phyloP scores from a whole-genome alignment of 2,797 vertebrate species.

The Melanotaenia parkinsoni region DNA sequence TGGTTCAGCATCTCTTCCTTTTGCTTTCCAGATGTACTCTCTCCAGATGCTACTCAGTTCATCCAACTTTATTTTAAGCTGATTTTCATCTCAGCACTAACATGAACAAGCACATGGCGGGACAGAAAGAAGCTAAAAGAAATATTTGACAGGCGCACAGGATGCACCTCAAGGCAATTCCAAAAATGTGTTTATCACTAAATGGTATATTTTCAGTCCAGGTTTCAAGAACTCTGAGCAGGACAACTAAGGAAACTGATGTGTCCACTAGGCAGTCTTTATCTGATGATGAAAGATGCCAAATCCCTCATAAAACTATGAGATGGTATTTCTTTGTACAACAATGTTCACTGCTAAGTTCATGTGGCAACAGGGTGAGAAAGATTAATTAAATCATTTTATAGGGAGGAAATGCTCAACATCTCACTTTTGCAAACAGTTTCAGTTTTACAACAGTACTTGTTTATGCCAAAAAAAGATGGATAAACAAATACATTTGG shows the following conservation, averaged over 20 bases:
- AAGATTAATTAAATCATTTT: slow-evolving; percentile 22
- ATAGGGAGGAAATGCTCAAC: slow-evolving; percentile 61
- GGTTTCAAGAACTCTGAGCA: slow-evolving; percentile 47
- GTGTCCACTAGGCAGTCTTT: slow-evolving; percentile 56
- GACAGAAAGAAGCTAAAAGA: slow-evolving; percentile 33
- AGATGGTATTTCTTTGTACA: slow-evolving; percentile 59
- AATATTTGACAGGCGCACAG: slow-evolving; percentile 58
- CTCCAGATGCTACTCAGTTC: slow-evolving; percentile 67
- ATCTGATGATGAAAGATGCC: slow-evolving; percentile 58
- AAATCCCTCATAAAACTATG: slow-evolving; percentile 59
- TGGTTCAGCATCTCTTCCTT: slow-evolving; percentile 40
- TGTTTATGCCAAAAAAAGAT: slow-evolving; percentile 26
- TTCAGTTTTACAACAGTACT: slow-evolving; percentile 32
- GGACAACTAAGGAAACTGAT: slow-evolving; percentile 53
- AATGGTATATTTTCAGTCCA: slow-evolving; percentile 51
- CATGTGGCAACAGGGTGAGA: slow-evolving; percentile 36
- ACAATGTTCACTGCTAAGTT: slow-evolving; percentile 36
- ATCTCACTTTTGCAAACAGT: slow-evolving; percentile 49
- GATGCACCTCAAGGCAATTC: slow-evolving; percentile 52
- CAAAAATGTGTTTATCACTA: slow-evolving; percentile 61
- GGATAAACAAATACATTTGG: slow-evolving; percentile 32
- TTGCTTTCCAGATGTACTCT: slow-evolving; percentile 65
- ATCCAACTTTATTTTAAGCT: slow-evolving; percentile 61
- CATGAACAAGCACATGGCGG: slow-evolving; percentile 50
- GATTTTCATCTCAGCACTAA: slow-evolving; percentile 65